Conservation (phyloP, 2,113 vertebrate genomes). For the Dascyllus trimaculatus region DNA sequence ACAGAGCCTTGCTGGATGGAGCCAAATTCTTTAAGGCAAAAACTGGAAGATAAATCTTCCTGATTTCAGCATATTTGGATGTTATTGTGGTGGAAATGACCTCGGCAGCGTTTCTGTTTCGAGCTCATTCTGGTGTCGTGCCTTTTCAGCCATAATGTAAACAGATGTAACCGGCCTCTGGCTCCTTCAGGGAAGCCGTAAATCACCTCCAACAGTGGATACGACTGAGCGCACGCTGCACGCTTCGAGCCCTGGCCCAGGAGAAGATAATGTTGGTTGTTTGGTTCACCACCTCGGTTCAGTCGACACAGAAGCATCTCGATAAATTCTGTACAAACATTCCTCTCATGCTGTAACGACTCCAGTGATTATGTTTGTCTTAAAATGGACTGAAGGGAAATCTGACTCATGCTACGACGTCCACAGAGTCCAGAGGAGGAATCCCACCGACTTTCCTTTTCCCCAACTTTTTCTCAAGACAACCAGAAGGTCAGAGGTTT, state of each 20-base stretch:
- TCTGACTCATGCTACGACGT: too few species aligned
- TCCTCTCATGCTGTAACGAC: background rate
- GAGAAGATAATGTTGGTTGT: background rate
- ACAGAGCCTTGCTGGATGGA: too few species aligned
- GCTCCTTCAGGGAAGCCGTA: background rate
- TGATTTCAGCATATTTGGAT: background rate
- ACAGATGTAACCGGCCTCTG: background rate
- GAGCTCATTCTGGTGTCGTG: background rate
- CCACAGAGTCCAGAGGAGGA: too few species aligned
- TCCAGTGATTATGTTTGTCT: too few species aligned
- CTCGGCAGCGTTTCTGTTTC: background rate
- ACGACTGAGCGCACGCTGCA: background rate
- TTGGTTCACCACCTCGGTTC: background rate
- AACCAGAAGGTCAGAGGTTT: too few species aligned
- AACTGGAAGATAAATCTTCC: background rate
- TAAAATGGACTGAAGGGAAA: too few species aligned
- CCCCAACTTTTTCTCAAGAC: too few species aligned
- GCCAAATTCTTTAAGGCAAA: background rate
- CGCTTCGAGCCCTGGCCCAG: background rate
- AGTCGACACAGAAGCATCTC: background rate
- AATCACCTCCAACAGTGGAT: constrained; percentile 9
- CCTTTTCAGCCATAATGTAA: constrained; percentile 20
- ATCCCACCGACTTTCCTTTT: too few species aligned
- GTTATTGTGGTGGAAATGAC: background rate
- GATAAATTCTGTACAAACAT: background rate